Conservation (phyloP, 2,113 vertebrate species). For the Phrynosoma platyrhinos region DNA sequence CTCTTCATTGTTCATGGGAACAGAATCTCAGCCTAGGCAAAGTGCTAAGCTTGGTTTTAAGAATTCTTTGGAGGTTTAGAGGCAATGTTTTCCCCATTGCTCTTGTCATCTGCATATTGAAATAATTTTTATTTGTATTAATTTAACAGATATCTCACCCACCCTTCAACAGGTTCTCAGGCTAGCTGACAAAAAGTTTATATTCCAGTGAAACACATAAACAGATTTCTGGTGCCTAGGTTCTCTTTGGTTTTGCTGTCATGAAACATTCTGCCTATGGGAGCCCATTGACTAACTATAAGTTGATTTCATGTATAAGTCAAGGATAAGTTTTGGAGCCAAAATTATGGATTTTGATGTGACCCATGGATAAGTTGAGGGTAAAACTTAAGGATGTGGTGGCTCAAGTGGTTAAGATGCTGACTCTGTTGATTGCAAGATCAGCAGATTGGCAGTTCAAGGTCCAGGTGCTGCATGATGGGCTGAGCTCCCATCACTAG, state of each 20-base stretch:
- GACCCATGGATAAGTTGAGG: too few relatives aligned
- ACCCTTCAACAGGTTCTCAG: neutral
- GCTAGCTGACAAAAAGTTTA: neutral
- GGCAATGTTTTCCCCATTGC: neutral
- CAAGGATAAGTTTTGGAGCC: too few relatives aligned
- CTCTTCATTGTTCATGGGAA: neutral
- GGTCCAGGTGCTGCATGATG: too few relatives aligned
- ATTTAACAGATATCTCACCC: neutral
- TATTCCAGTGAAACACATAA: neutral
- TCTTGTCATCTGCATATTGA: neutral
- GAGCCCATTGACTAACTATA: neutral
- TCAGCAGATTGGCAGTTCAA: too few relatives aligned
- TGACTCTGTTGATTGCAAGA: too few relatives aligned
- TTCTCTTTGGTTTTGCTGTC: conserved; percentile 22
- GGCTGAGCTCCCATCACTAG: too few relatives aligned
- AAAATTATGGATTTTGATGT: too few relatives aligned
- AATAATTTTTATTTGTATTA: neutral
- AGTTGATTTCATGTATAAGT: too few relatives aligned
- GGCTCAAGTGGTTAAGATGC: too few relatives aligned
- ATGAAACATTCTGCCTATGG: neutral
- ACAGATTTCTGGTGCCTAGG: neutral
- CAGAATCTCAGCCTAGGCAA: neutral
- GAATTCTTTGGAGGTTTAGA: neutral
- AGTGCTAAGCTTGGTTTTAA: neutral
- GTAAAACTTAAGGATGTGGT: too few relatives aligned